phyloP scores from a whole-genome alignment of 2,888 invertebrate species.

The Odontocerum albicorne region DNA sequence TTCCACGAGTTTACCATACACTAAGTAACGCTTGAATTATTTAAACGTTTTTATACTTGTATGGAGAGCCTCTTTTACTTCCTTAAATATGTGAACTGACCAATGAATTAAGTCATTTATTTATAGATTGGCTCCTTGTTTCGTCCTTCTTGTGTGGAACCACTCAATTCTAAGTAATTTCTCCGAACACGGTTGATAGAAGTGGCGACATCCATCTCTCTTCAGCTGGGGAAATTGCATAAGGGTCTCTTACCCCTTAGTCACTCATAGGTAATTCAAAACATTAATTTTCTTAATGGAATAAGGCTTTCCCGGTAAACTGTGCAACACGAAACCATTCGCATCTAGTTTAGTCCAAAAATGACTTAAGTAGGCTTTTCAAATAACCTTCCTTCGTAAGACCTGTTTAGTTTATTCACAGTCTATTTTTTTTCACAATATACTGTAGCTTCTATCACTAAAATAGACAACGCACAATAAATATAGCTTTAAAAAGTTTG shows the following conservation, averaged over 20 bases:
- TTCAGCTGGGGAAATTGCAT: constrained; percentile 22
- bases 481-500: too few species aligned
- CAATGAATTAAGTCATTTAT: constrained; percentile 29
- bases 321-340: constrained; percentile 44
- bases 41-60: too few species aligned
- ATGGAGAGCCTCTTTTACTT: too few species aligned
- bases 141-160: constrained; percentile 24
- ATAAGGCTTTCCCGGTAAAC: constrained; percentile 50
- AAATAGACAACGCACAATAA: too few species aligned
- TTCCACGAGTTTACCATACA: too few species aligned
- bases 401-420: too few species aligned
- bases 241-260: constrained; percentile 32
- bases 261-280: constrained; percentile 50
- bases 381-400: constrained; percentile 2
- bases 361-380: constrained; percentile 4
- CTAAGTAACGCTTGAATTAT: too few species aligned
- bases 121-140: constrained; percentile 35
- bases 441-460: too few species aligned
- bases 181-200: constrained; percentile 29
- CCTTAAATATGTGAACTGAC: too few species aligned
- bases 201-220: constrained; percentile 31
- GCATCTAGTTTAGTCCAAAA: too few species aligned
- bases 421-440: too few species aligned
- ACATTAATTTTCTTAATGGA: constrained; percentile 62
- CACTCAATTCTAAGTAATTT: constrained; percentile 26